Evolutionary conservation across 2,888 invertebrate genomes (phyloP).

Genomic region (Dryadula phaetusa): DNA sequence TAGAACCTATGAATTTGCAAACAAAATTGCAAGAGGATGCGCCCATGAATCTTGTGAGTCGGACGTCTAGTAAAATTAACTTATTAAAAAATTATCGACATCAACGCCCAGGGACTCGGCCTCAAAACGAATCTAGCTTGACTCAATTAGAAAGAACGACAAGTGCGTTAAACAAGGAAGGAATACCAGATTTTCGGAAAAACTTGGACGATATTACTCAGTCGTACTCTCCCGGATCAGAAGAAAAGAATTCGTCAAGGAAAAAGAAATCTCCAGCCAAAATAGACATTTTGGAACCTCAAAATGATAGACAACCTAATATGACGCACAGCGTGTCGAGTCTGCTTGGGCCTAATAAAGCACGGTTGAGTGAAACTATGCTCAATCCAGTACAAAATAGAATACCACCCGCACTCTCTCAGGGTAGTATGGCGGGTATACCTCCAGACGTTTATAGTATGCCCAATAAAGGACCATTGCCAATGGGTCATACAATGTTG

Average conservation of each 20-base stretch:
- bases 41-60: constrained; percentile 56
- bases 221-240: constrained; percentile 75
- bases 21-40: constrained; percentile 48
- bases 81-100: constrained; percentile 80
- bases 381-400: constrained; percentile 49
- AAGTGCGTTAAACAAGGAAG: constrained; percentile 72
- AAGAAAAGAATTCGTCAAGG: constrained; percentile 70
- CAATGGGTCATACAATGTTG: constrained; percentile 48
- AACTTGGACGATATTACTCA: constrained; percentile 81
- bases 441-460: constrained; percentile 51
- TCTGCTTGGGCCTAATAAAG: constrained; percentile 61
- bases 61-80: constrained; percentile 72
- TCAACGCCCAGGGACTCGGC: constrained; percentile 66
- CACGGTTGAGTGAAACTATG: constrained; percentile 52
- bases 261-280: constrained; percentile 77
- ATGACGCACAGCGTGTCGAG: constrained; percentile 80
- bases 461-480: constrained; percentile 20
- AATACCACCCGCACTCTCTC: constrained; percentile 46
- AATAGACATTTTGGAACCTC: constrained; percentile 61
- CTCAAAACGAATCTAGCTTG: constrained; percentile 73
- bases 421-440: constrained; percentile 47
- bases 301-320: constrained; percentile 54
- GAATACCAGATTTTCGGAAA: constrained; percentile 76
- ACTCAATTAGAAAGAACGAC: constrained; percentile 77
- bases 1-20: constrained; percentile 44